These are phyloP conservation scores for Antechinus flavipes DNA, from an alignment of 2,113 vertebrate species.

Conservation along the genomic window DNA sequence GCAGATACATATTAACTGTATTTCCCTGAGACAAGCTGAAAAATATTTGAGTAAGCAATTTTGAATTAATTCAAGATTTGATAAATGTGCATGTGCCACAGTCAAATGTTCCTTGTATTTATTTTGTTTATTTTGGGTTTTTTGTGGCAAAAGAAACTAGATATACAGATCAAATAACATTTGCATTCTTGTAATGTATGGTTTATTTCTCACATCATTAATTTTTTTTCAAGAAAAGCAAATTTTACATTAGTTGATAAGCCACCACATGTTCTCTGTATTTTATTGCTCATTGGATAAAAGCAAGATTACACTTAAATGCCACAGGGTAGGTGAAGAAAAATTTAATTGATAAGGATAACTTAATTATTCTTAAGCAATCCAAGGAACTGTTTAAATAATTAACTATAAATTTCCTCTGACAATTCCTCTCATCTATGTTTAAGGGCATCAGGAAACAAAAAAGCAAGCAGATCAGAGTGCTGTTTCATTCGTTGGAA, in stretches of 20 bases:
- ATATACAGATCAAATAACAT: slow-evolving; percentile 72
- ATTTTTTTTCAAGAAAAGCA: slow-evolving; percentile 78
- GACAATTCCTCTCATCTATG: slow-evolving; percentile 10
- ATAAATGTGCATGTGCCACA: slow-evolving; percentile 85
- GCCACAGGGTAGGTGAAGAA: slow-evolving; percentile 48
- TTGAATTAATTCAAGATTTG: slow-evolving; percentile 70
- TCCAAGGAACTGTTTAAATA: slow-evolving; percentile 56
- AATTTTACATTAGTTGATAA: slow-evolving; percentile 79
- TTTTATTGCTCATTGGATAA: slow-evolving; percentile 67
- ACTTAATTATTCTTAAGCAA: slow-evolving; percentile 14
- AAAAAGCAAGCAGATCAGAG: slow-evolving; percentile 10
- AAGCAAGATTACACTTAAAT: slow-evolving; percentile 50
- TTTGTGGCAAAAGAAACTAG: slow-evolving; percentile 77
- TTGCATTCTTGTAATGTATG: slow-evolving; percentile 76
- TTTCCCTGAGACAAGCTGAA: slow-evolving; percentile 80
- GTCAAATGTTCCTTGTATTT: slow-evolving; percentile 85
- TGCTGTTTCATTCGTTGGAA: slow-evolving; percentile 13
- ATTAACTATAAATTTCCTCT: slow-evolving; percentile 46
- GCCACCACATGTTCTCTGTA: slow-evolving; percentile 76
- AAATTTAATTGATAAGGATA: slow-evolving; percentile 25
- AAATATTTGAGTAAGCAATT: slow-evolving; percentile 76
- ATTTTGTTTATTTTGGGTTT: slow-evolving; percentile 72
- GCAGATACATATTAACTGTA: slow-evolving; percentile 75
- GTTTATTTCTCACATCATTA: slow-evolving; percentile 79
- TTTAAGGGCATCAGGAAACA: neutral